Evolutionary conservation across 2,888 invertebrate species (phyloP).

Genomic region (Leucania comma): DNA sequence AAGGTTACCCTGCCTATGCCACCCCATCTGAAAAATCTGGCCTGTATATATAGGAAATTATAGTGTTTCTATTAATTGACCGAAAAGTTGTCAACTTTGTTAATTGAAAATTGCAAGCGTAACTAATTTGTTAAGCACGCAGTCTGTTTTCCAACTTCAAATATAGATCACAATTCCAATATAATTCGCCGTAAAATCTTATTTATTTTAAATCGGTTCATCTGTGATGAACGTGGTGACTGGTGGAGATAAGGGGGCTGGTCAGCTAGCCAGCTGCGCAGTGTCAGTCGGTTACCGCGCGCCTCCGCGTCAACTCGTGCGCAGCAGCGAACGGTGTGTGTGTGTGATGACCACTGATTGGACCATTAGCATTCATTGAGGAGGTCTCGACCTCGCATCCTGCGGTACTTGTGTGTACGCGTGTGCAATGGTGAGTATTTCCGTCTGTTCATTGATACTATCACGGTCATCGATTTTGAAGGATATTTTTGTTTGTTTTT

Average conservation of each 20-base stretch:
- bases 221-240: slow-evolving; percentile 11
- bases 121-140: neutral
- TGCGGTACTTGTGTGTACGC: slow-evolving; percentile 68
- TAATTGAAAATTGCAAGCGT: no score
- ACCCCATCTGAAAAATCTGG: no score
- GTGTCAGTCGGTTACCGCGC: slow-evolving; percentile 77
- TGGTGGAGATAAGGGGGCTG: slow-evolving; percentile 42
- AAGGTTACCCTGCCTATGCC: no score
- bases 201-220: slow-evolving; percentile 24
- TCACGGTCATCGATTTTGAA: slow-evolving; percentile 39
- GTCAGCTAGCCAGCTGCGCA: slow-evolving; percentile 16
- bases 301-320: slow-evolving; percentile 75
- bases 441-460: slow-evolving; percentile 47
- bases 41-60: neutral
- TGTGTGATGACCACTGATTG: slow-evolving; percentile 81
- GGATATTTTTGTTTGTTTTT: slow-evolving; percentile 16
- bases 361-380: slow-evolving; percentile 79
- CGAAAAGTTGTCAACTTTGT: neutral
- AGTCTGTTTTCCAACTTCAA: neutral
- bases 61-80: neutral
- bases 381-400: slow-evolving; percentile 76
- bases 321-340: slow-evolving; percentile 63
- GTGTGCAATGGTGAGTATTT: slow-evolving; percentile 79
- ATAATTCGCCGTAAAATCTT: neutral
- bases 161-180: neutral